Evolutionary conservation across 2,888 invertebrate genomes (phyloP), one percentile per base, ranked within the genome.

Genomic region (Ennomos quercinarius): DNA sequence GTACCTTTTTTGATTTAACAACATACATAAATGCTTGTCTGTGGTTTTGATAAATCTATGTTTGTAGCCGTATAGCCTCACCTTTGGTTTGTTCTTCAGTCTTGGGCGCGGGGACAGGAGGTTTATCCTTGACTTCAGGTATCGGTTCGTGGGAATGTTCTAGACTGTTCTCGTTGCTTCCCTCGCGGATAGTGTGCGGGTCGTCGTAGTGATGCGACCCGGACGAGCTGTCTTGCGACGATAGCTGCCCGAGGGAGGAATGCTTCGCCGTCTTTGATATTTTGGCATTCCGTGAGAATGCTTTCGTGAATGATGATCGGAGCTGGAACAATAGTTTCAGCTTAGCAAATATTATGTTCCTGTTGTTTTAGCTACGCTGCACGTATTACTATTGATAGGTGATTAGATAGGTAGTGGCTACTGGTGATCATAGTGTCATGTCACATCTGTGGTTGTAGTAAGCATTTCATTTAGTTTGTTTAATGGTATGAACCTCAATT

Each of bases 291-390:
- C 97, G 94, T 12, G 98, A 98, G 91, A 99, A 99, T 13, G 99
- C 99, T 91, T 99, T 99, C 72, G 98, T 98, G 89, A 99, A 99
- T 38, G 99, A 99, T 83, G 98, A 98, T 54, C 99, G 94, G 66
- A 99, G 93, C 97, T 95, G 86, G 67, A 86, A 61, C 84, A 67
- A 63, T 65, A 73, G 70, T 55, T 57, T 34, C 2, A 13, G 8
- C 53, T 63, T 58, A 17, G 17, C n/a, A 9, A 36, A 11, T 10
- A 10, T 39, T 10, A 10, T 39, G 37, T 13, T 11, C 27, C 10
- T 38, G 34, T 40, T 27, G 27, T 27, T 27, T 27, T 27, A 27
- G 6, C 27, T 27, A 27, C 2, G 6, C 27, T 27, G 27, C 5
- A 27, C 27, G 3, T n/a, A n/a, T n/a, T 27, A 27, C 27, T 27